Evolutionary conservation across 2,888 invertebrate genomes (phyloP), one percentile per base, ranked within the genome.

Genomic region (Patella depressa): DNA sequence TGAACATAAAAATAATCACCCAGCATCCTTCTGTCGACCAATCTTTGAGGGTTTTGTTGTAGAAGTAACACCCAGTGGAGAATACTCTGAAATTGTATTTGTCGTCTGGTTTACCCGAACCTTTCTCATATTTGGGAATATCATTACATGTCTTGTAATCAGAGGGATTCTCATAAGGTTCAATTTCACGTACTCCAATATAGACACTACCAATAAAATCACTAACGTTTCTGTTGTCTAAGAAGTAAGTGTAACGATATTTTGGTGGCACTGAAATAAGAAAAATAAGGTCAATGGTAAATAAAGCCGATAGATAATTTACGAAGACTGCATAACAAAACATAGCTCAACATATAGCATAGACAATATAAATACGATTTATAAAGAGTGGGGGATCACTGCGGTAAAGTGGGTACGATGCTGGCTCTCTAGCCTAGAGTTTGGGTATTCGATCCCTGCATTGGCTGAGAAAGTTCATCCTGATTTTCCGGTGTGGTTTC

Each of bases 1-100:
- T 34, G 34, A 34, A 45, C 45, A 7, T 9, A 45, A 45, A 45
- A 45, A 45, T 45, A 45, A 45, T 75, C 80, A 87, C 86, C 77
- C 77, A 80, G n/a, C 85, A 82, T n/a, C 91, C 91, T n/a, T 86
- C 84, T 53, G 87, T 85, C 17, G 85, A 83, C 89, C 90, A 89
- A 3, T 83, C 84, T 3, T 86, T 83, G 0, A 77, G 77, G 4
- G 79, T 79, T 34, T 88, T 84, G 59, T 91, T 85, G 78, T 85
- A 89, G 81, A 87, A 92, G 73, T 89, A 88, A 82, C 92, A 92
- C 4, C 90, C 90, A 3, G 91, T 88, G 19, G 89, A 86, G 80
- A 85, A 90, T 4, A 90, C 86, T 15, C 88, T 80, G n/a, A 92
- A 78, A 29, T 85, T 82, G 82, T 91, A 92, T 78, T 90, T 86